Percentiles rank a stretch among this genome's conserved stretches.
Conservation (phyloP, 2,888 invertebrate species). For the Auanema sp. region DNA sequence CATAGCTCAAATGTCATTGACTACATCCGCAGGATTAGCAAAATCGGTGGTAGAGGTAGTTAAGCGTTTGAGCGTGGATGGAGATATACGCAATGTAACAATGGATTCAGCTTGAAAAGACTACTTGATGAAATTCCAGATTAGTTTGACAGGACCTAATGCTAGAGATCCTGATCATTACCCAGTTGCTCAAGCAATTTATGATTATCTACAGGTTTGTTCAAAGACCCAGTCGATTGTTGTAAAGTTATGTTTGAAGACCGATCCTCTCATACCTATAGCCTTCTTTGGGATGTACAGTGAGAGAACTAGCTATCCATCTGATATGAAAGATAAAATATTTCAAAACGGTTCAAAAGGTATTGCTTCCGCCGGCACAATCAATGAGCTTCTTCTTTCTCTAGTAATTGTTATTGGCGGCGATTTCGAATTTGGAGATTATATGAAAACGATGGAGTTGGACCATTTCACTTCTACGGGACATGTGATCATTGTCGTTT, state of each 20-base stretch:
- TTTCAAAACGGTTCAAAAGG: background rate
- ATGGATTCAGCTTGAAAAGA: background rate
- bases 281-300: background rate
- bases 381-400: too few relatives aligned
- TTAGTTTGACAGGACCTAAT: slow-evolving; percentile 13
- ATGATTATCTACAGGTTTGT: slow-evolving; percentile 14
- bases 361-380: background rate
- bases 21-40: slow-evolving; percentile 16
- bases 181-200: slow-evolving; percentile 16
- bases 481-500: slow-evolving; percentile 10
- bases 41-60: slow-evolving; percentile 9
- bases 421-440: background rate
- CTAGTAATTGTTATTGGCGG: background rate
- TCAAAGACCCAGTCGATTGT: background rate
- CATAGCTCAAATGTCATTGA: slow-evolving; percentile 7
- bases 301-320: slow-evolving; percentile 13
- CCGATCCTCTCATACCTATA: background rate
- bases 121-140: slow-evolving; percentile 5
- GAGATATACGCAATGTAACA: background rate
- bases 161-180: slow-evolving; percentile 14
- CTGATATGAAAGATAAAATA: background rate
- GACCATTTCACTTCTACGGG: background rate
- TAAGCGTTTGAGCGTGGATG: slow-evolving; percentile 4
- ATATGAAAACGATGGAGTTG: background rate
- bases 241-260: background rate